Conservation (phyloP, 2,797 vertebrate genomes). For the Paramormyrops hopkinsi region DNA sequence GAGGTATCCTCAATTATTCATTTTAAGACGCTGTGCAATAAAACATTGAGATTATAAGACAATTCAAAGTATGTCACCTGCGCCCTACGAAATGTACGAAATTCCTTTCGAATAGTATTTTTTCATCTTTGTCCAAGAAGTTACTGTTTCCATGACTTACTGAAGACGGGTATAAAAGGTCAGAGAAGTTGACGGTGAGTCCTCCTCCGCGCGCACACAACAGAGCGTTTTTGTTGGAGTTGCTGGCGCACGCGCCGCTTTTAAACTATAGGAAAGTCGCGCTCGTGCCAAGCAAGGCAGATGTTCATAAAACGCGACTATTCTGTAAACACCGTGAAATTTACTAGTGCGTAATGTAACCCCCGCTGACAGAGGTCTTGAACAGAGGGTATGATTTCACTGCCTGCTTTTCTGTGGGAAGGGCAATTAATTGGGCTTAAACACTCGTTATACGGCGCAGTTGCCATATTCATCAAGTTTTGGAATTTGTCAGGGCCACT, state of each 20-base stretch:
- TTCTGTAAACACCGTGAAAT: slow-evolving; percentile 61
- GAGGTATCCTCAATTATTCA: background rate
- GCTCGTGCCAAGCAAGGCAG: slow-evolving; percentile 56
- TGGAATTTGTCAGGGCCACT: background rate
- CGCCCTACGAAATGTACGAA: background rate
- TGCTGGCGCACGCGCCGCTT: slow-evolving; percentile 37
- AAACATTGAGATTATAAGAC: background rate
- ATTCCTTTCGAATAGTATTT: background rate
- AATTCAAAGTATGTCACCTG: slow-evolving; percentile 7
- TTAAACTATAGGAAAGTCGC: slow-evolving; percentile 50
- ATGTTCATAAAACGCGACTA: slow-evolving; percentile 59
- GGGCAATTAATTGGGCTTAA: slow-evolving; percentile 6
- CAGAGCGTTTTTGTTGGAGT: slow-evolving; percentile 46
- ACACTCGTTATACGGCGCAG: background rate
- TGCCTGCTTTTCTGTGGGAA: slow-evolving; percentile 40
- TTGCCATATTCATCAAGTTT: slow-evolving; percentile 16
- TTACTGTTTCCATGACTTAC: slow-evolving; percentile 16
- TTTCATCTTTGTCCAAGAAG: slow-evolving; percentile 6
- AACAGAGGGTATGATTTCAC: slow-evolving; percentile 44
- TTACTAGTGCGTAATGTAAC: slow-evolving; percentile 52
- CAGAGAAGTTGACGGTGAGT: slow-evolving; percentile 46
- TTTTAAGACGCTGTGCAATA: background rate
- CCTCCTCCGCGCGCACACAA: slow-evolving; percentile 42
- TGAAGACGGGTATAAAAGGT: slow-evolving; percentile 39
- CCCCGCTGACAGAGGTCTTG: slow-evolving; percentile 47